Evolutionary conservation across 2,797 vertebrate genomes (phyloP).

Genomic region (Chiloscyllium punctatum): DNA sequence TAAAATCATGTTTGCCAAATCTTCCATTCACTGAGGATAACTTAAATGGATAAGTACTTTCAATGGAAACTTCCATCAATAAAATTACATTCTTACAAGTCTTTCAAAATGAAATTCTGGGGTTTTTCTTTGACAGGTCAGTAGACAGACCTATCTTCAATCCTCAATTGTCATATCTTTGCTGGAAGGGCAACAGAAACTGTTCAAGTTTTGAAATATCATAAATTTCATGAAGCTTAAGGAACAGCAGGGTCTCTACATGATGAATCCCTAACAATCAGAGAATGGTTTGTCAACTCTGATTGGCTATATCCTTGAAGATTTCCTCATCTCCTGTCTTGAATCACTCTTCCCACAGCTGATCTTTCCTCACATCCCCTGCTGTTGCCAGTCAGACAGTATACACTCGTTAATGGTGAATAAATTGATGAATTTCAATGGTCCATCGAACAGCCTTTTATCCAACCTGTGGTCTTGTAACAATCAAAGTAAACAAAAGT

Average conservation of each 20-base stretch:
- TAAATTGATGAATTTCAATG: not conserved
- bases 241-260: not conserved
- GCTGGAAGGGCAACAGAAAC: not conserved
- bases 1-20: not conserved
- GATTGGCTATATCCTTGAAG: not conserved
- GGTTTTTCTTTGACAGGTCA: not conserved
- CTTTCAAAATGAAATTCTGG: not conserved
- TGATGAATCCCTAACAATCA: not conserved
- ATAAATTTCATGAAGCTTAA: not conserved
- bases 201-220: not conserved
- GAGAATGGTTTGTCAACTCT: not conserved
- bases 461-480: not conserved
- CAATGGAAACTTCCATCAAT: not conserved
- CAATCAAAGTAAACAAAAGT: not conserved
- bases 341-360: not conserved
- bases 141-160: not conserved
- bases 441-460: not conserved
- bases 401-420: not conserved
- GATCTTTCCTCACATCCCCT: not conserved
- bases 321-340: not conserved
- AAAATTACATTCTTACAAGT: not conserved
- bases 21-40: not conserved
- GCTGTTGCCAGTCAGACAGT: not conserved
- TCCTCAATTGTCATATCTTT: not conserved
- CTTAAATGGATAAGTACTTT: not conserved